Evolutionary conservation across 2,113 vertebrate species (phyloP), one percentile per base, ranked within the genome.

Genomic region (Xerus inauris): DNA sequence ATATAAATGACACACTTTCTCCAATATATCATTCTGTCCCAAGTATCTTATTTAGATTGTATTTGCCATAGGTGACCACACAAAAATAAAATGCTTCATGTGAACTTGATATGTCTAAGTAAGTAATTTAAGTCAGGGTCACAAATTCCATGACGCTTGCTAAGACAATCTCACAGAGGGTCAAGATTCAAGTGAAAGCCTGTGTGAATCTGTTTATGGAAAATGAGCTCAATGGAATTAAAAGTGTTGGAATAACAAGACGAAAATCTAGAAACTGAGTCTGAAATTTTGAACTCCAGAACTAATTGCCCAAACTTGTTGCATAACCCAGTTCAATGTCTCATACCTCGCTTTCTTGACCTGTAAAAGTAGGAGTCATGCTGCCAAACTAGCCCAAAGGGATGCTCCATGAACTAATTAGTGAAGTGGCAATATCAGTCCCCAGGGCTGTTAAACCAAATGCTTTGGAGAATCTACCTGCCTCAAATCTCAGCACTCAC

Each of bases 391-490:
- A 94, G 83, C 92, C 95, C 90, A 90, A 85, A 97, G 96, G 81
- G 80, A 94, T 47, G 51, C 22, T 87, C 67, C 54, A 83, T 73
- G 92, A 81, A 72, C 94, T 96, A 95, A 97, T 89, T 96, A 94
- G 65, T 81, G 24, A 95, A 90, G 76, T 49, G 47, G n/a, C 92
- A 94, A 38, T 40, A 30, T 28, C 49, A 28, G 24, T 95, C 95
- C 89, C 97, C 77, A 11, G 71, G 85, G 97, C 38, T 51, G 77
- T 57, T 94, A 89, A 86, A 47, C 64, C 83, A 12, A 65, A 79
- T 19, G 75, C 75, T 83, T 94, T 71, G 26, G 85, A 87, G 84
- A 82, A 59, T 90, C 54, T 20, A 64, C 14, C 80, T 45, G 54
- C 69, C 79, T 95, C 79, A 82, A 82, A 92, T 54, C 93, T 69